A percentile compares a stretch with the other conserved stretches of the same genome.
phyloP scores from a whole-genome alignment of 30 jellyfish, hydroid and myxozoan species.

The Rhopilema esculentum region DNA sequence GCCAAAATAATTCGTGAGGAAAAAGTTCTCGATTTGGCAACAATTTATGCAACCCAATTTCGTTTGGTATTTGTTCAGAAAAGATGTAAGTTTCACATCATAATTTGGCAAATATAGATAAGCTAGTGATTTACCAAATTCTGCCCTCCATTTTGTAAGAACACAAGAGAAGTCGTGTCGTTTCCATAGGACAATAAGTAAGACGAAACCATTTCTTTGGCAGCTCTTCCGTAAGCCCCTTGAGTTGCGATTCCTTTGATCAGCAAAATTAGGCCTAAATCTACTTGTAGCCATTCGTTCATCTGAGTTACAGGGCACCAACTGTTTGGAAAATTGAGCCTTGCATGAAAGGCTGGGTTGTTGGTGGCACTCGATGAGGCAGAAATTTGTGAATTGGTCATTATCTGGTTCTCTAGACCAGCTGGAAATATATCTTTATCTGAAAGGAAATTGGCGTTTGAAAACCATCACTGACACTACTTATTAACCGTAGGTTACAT shows the following conservation, averaged over 20 bases:
- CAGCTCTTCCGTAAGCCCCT: slow-evolving; percentile 42
- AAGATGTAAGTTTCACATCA: background rate
- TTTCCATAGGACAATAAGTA: slow-evolving; percentile 20
- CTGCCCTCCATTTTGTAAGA: background rate
- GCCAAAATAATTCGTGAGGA: no score
- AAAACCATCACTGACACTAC: no score
- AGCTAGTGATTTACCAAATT: slow-evolving; percentile 23
- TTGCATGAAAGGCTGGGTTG: slow-evolving; percentile 45
- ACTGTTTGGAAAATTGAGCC: slow-evolving; percentile 35
- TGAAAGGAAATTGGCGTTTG: background rate
- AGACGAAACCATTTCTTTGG: slow-evolving; percentile 32
- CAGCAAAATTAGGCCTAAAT: slow-evolving; percentile 26
- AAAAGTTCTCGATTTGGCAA: no score
- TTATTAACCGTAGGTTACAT: no score
- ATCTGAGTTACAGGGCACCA: slow-evolving; percentile 48
- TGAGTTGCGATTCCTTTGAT: slow-evolving; percentile 45
- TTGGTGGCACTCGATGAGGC: slow-evolving; percentile 39
- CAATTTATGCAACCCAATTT: no score
- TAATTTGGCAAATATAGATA: no score
- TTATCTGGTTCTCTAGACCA: slow-evolving; percentile 22
- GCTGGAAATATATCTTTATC: background rate
- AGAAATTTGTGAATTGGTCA: slow-evolving; percentile 23
- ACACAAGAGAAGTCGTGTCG: slow-evolving; percentile 3
- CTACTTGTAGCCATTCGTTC: slow-evolving; percentile 50
- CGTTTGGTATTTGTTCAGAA: background rate